Evolutionary conservation across 92 coral and sea anemone genomes (phyloP).

Genomic region (Porites divaricata): DNA sequence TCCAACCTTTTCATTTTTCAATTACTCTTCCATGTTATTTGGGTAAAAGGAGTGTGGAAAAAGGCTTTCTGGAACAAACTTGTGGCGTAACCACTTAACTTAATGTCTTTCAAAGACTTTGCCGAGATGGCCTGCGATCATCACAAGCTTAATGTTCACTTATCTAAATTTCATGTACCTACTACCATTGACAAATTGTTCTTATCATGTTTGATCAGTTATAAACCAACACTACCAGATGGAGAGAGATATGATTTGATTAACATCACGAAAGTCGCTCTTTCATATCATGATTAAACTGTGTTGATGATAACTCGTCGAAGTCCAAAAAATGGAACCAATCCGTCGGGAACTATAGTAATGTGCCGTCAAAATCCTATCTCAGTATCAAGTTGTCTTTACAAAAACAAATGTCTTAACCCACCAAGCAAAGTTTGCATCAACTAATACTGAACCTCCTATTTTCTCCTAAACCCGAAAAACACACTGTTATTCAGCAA

Average conservation of each 20-base stretch:
- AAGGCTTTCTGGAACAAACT: neutral
- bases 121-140: neutral
- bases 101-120: neutral
- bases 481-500: too few species aligned
- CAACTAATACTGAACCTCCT: too few species aligned
- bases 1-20: too few species aligned
- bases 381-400: too few species aligned
- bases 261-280: neutral
- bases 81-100: too few species aligned
- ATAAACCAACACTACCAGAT: neutral
- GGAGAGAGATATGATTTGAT: slow-evolving; percentile 8
- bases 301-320: neutral
- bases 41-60: too few species aligned
- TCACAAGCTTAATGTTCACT: neutral
- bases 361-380: too few species aligned
- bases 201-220: neutral
- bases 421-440: too few species aligned
- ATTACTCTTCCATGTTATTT: too few species aligned
- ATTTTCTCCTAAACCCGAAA: too few species aligned
- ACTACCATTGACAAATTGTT: neutral
- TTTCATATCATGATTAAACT: neutral
- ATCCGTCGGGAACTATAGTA: neutral
- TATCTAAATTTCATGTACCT: neutral
- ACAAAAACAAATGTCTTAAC: too few species aligned
- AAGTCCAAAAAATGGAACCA: neutral